Evolutionary conservation across 2,888 invertebrate species (phyloP).

Genomic region (Aphidoletes aphidimyza): DNA sequence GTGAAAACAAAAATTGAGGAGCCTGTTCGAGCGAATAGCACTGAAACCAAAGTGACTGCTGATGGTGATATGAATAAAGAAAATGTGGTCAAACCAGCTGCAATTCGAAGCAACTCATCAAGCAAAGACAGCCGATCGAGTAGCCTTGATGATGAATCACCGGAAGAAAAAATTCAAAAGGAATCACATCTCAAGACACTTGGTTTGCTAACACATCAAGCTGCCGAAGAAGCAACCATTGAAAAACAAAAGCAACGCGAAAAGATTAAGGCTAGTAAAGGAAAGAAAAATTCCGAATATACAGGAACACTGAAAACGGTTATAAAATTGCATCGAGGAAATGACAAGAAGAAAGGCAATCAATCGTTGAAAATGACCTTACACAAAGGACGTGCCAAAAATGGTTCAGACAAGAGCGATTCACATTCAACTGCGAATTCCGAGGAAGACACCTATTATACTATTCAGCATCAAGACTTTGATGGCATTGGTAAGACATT

Average conservation of each 20-base stretch:
- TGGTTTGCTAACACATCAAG: conserved; percentile 79
- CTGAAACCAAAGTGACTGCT: neutral
- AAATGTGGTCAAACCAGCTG: conserved; percentile 5
- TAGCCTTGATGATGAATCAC: conserved; percentile 44
- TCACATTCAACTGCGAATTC: conserved; percentile 60
- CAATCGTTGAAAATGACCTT: conserved; percentile 83
- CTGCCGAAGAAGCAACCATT: conserved; percentile 76
- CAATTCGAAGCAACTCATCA: neutral
- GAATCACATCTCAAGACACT: conserved; percentile 79
- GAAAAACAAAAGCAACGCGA: conserved; percentile 69
- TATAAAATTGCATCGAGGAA: conserved; percentile 76
- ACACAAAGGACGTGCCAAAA: conserved; percentile 75
- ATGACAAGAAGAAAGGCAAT: conserved; percentile 72
- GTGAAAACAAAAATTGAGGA: neutral
- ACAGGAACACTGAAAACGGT: conserved; percentile 87
- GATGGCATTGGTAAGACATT: conserved; percentile 56
- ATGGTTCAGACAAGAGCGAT: conserved; percentile 62
- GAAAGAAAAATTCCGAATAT: conserved; percentile 67
- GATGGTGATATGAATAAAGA: neutral
- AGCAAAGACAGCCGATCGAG: conserved; percentile 4
- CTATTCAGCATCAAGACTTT: conserved; percentile 76
- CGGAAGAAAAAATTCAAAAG: conserved; percentile 65
- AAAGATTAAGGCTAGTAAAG: conserved; percentile 56
- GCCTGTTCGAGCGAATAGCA: too few species aligned
- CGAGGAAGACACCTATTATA: conserved; percentile 71